These are phyloP conservation scores for Andrena cerasifolii DNA, from an alignment of 1,140 invertebrate species.

Conservation along the genomic window DNA sequence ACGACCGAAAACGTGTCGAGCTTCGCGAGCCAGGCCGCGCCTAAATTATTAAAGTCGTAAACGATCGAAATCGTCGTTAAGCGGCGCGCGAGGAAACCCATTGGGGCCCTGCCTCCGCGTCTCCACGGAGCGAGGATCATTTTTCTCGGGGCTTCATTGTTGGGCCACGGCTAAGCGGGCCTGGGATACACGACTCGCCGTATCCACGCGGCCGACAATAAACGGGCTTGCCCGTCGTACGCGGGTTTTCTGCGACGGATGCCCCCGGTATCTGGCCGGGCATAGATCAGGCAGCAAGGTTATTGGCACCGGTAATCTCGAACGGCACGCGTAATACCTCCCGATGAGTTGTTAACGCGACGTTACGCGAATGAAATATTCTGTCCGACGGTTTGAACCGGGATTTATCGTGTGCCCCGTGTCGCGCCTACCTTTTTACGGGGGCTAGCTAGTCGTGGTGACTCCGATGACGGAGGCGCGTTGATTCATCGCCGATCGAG, in stretches of 20 bases:
- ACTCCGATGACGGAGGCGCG: no score
- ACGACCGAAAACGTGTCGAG: constrained; percentile 82
- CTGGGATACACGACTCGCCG: constrained; percentile 5
- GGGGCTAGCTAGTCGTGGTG: no score
- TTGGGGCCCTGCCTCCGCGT: constrained; percentile 48
- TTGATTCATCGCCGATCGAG: no score
- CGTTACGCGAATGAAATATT: constrained; percentile 43
- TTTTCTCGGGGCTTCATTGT: constrained; percentile 73
- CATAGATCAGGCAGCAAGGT: constrained; percentile 40
- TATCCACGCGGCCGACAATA: constrained; percentile 45
- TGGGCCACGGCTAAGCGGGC: constrained; percentile 49
- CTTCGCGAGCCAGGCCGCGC: constrained; percentile 79
- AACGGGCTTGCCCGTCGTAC: constrained; percentile 44
- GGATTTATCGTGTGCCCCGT: constrained; percentile 13
- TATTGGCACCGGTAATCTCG: constrained; percentile 44
- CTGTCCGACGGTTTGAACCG: neutral
- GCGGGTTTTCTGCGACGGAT: constrained; percentile 48
- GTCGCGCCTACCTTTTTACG: neutral
- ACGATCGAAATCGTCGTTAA: constrained; percentile 82
- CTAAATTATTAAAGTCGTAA: constrained; percentile 83
- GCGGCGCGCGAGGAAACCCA: constrained; percentile 75
- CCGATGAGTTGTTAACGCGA: constrained; percentile 49
- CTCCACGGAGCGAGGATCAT: constrained; percentile 63
- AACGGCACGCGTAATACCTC: constrained; percentile 25
- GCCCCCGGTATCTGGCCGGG: constrained; percentile 4